These are phyloP conservation scores for Petrolisthes manimaculis DNA, from an alignment of 2,888 invertebrate species.

Conservation along the genomic window DNA sequence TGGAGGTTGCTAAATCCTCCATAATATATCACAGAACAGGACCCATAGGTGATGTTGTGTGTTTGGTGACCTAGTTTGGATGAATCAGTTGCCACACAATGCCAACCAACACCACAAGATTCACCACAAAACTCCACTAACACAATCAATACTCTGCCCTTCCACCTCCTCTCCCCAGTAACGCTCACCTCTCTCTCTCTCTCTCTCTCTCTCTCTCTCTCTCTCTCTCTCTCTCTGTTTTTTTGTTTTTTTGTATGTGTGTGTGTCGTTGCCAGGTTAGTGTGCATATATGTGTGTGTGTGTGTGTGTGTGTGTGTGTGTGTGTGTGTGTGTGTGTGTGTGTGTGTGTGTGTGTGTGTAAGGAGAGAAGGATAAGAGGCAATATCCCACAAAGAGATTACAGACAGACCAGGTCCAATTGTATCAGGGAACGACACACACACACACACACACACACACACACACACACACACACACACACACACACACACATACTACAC, in stretches of 20 bases:
- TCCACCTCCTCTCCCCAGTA: not conserved
- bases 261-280: not conserved
- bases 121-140: not conserved
- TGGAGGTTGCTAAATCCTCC: too few species aligned
- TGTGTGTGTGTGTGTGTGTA: not conserved
- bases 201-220: not conserved
- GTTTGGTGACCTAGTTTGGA: too few species aligned
- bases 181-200: not conserved
- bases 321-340: not conserved
- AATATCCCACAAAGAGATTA: too few species aligned
- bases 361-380: not conserved
- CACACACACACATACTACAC: constrained; percentile 4
- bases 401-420: too few species aligned
- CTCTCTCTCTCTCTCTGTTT: not conserved
- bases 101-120: too few species aligned
- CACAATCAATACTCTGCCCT: not conserved
- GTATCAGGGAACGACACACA: not conserved
- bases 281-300: constrained; percentile 1
- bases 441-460: constrained; percentile 13
- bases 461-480: constrained; percentile 11
- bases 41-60: too few species aligned
- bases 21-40: too few species aligned
- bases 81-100: too few species aligned
- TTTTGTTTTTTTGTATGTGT: constrained; percentile 9
- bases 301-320: not conserved